phyloP scores from a whole-genome alignment of 2,113 vertebrate species.

The Stercorarius parasiticus region DNA sequence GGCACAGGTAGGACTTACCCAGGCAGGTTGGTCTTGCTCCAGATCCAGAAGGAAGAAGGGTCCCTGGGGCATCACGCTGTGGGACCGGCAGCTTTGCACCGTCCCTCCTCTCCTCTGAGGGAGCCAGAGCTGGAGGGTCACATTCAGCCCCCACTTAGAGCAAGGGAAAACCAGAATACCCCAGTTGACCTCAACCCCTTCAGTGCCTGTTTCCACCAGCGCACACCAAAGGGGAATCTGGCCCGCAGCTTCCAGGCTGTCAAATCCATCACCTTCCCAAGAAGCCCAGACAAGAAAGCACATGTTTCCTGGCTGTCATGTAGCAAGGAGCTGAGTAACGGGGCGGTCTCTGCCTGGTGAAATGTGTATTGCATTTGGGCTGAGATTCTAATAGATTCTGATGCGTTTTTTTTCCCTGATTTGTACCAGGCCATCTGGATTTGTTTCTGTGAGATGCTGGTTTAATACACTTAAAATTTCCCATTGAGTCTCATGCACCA shows the following conservation, averaged over 20 bases:
- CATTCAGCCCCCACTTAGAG: background rate
- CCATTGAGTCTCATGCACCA: slow-evolving; percentile 56
- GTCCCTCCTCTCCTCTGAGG: background rate
- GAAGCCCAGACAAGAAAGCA: slow-evolving; percentile 1
- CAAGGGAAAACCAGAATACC: background rate
- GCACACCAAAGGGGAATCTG: background rate
- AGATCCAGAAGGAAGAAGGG: background rate
- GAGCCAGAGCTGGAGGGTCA: background rate
- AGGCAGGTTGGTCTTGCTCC: background rate
- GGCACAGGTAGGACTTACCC: background rate
- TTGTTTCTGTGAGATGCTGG: slow-evolving; percentile 64
- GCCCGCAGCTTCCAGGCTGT: background rate
- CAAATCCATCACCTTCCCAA: slow-evolving; percentile 19
- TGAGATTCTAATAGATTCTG: slow-evolving; percentile 67
- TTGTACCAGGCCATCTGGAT: slow-evolving; percentile 71
- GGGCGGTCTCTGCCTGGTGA: slow-evolving; percentile 41
- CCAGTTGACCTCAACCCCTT: background rate
- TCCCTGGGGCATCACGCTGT: fast-evolving
- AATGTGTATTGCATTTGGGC: slow-evolving; percentile 51
- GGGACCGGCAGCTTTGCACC: fast-evolving
- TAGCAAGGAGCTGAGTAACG: slow-evolving; percentile 15
- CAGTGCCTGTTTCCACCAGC: background rate
- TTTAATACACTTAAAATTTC: slow-evolving; percentile 69
- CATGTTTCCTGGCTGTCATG: slow-evolving; percentile 47
- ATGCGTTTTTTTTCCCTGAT: slow-evolving; percentile 43